Evolutionary conservation across 1,140 invertebrate species (phyloP).

Genomic region (Agrilus planipennis): DNA sequence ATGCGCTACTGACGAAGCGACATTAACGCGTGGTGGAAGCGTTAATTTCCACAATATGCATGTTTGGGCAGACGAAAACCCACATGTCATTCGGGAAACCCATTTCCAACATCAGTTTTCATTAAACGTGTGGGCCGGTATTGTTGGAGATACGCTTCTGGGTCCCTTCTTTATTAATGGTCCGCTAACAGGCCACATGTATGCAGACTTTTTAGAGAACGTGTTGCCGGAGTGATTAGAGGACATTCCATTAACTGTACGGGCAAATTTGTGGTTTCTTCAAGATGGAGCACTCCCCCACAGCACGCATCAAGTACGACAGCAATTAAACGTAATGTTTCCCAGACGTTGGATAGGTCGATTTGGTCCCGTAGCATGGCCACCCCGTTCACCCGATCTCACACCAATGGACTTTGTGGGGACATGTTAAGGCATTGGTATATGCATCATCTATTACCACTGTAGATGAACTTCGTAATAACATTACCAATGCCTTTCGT

Average conservation of each 20-base stretch:
- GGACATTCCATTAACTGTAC: too few species aligned
- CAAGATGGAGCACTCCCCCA: constrained; percentile 32
- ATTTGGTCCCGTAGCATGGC: constrained; percentile 31
- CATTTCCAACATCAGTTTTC: constrained; percentile 5
- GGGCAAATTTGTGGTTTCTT: too few species aligned
- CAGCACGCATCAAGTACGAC: constrained; percentile 19
- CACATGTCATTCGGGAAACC: constrained; percentile 1
- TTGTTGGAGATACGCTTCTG: constrained; percentile 3
- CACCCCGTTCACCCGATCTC: constrained; percentile 33
- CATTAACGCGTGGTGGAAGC: background rate
- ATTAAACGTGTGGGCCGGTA: constrained; percentile 4
- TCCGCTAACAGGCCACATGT: constrained; percentile 3
- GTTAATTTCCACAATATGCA: constrained; percentile 1
- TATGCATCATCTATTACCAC: too few species aligned
- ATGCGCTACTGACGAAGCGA: constrained; percentile 1
- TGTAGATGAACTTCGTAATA: too few species aligned
- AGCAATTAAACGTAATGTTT: constrained; percentile 28
- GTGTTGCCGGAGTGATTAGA: constrained; percentile 2
- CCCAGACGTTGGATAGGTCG: constrained; percentile 33
- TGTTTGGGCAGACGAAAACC: constrained; percentile 4
- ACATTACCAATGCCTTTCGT: too few species aligned
- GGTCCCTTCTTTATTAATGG: background rate
- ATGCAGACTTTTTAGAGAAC: constrained; percentile 3
- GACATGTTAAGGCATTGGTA: too few species aligned
- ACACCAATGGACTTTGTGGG: constrained; percentile 34